phyloP scores from a whole-genome alignment of 2,888 invertebrate genomes.

The Tuta absoluta region DNA sequence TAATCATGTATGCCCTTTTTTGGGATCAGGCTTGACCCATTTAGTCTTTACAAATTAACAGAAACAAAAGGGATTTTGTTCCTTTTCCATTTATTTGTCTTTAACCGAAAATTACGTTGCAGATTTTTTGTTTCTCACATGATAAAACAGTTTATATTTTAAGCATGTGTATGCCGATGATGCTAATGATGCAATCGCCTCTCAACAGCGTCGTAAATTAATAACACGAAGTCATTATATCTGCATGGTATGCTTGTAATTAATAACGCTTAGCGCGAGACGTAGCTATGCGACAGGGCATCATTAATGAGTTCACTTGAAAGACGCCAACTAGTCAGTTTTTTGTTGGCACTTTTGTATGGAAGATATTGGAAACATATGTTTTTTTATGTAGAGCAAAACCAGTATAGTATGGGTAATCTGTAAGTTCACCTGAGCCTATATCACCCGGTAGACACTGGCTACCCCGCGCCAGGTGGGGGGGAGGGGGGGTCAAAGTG shows the following conservation, averaged over 20 bases:
- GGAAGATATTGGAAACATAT: too few species aligned
- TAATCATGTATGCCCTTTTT: slow-evolving; percentile 9
- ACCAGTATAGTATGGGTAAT: too few species aligned
- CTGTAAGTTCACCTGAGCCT: too few species aligned
- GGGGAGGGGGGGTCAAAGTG: too few species aligned
- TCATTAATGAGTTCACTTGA: slow-evolving; percentile 22
- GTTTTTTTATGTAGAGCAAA: too few species aligned
- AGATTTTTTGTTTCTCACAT: background rate
- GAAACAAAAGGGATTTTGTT: background rate
- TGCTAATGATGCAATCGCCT: slow-evolving; percentile 8
- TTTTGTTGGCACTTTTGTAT: too few species aligned
- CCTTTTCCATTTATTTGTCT: too few species aligned
- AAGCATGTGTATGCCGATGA: background rate
- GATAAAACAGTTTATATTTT: background rate
- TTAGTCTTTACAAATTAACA: slow-evolving; percentile 9
- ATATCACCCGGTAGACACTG: too few species aligned
- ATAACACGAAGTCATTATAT: slow-evolving; percentile 25
- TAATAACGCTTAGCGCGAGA: slow-evolving; percentile 23
- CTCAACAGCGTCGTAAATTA: slow-evolving; percentile 27
- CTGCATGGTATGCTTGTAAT: slow-evolving; percentile 17
- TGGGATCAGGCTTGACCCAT: background rate
- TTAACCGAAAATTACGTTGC: background rate
- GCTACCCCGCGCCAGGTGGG: too few species aligned
- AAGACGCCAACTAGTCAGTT: slow-evolving; percentile 25
- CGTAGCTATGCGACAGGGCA: background rate